phyloP scores from a whole-genome alignment of 92 coral and sea anemone genomes.

The Montipora capitata region DNA sequence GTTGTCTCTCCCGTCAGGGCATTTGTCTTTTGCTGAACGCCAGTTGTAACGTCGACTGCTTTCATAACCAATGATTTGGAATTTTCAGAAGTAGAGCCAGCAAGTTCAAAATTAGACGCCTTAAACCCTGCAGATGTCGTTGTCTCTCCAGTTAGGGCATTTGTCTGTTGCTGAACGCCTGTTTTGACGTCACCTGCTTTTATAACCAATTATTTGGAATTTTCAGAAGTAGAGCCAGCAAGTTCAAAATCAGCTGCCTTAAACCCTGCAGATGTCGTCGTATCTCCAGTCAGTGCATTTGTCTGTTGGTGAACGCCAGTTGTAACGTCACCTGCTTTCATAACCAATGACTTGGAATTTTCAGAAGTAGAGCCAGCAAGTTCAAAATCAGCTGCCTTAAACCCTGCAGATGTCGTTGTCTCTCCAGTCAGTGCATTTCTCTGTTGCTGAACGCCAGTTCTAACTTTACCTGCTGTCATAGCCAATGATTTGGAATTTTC shows the following conservation, averaged over 20 bases:
- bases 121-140: conserved; percentile 27
- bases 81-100: conserved; percentile 29
- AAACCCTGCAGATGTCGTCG: conserved; percentile 15
- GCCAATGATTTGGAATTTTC: conserved; percentile 24
- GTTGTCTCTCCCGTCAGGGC: too few species aligned
- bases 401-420: conserved; percentile 8
- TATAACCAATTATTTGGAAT: conserved; percentile 27
- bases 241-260: conserved; percentile 5
- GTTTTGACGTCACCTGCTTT: conserved; percentile 34
- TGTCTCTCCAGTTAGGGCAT: conserved; percentile 18
- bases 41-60: conserved; percentile 31
- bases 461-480: conserved; percentile 28
- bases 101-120: background rate
- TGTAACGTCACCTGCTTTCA: conserved; percentile 22
- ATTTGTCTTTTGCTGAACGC: background rate
- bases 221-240: conserved; percentile 22
- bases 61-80: conserved; percentile 20
- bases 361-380: conserved; percentile 18
- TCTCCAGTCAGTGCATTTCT: conserved; percentile 29
- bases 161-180: conserved; percentile 1
- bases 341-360: conserved; percentile 15
- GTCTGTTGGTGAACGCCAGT: conserved; percentile 23
- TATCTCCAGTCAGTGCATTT: conserved; percentile 17
- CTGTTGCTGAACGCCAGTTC: conserved; percentile 10
- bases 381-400: conserved; percentile 17